Evolutionary conservation across 2,797 vertebrate species (phyloP).

Genomic region (Chelidonichthys spinosus): DNA sequence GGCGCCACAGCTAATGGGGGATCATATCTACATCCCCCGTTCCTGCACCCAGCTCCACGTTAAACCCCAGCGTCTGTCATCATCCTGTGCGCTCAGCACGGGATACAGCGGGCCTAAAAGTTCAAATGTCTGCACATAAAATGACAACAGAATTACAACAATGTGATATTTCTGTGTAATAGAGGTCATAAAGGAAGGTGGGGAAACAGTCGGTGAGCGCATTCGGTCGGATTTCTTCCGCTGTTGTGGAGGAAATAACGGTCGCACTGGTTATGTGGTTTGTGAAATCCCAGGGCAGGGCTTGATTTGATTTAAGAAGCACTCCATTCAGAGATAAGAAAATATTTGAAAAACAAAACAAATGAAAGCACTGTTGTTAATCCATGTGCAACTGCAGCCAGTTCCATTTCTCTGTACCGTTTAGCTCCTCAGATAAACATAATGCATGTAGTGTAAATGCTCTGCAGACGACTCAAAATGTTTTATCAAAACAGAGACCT

Average conservation of each 20-base stretch:
- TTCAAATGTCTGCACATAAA: conserved; percentile 75
- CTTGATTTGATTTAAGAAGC: conserved; percentile 44
- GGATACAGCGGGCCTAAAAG: conserved; percentile 54
- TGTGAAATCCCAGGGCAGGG: conserved; percentile 29
- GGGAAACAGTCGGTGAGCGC: conserved; percentile 1
- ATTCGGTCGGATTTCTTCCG: conserved; percentile 27
- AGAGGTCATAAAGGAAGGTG: conserved; percentile 47
- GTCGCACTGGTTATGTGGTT: conserved; percentile 55
- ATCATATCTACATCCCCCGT: conserved; percentile 67
- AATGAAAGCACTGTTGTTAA: conserved; percentile 20
- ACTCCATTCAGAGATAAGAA: conserved; percentile 8
- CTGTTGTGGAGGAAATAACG: conserved; percentile 33
- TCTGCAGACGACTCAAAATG: conserved; percentile 36
- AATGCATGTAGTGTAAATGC: conserved; percentile 22
- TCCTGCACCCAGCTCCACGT: conserved; percentile 51
- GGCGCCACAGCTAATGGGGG: conserved; percentile 77
- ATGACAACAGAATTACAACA: conserved; percentile 68
- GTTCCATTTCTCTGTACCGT: not conserved
- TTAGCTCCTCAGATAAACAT: conserved; percentile 27
- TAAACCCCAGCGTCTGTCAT: conserved; percentile 62
- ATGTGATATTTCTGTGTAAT: conserved; percentile 58
- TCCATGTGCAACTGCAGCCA: conserved; percentile 19
- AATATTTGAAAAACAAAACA: conserved; percentile 11
- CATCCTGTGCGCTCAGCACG: conserved; percentile 45
- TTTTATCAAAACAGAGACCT: conserved; percentile 50